A percentile compares a stretch with the other conserved stretches of the same genome.
Conservation (phyloP, 2,888 invertebrate genomes). For the Phlogophora meticulosa region DNA sequence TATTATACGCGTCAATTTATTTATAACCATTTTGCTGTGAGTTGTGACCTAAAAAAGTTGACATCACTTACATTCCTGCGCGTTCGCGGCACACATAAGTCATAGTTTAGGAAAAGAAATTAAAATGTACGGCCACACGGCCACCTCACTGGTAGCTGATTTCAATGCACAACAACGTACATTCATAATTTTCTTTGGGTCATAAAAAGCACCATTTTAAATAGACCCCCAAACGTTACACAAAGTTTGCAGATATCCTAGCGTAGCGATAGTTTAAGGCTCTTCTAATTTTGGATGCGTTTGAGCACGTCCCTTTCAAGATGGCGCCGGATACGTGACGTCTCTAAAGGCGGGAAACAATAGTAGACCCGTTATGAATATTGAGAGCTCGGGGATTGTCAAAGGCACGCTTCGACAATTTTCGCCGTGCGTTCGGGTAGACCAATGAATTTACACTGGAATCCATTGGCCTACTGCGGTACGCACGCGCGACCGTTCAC, state of each 20-base stretch:
- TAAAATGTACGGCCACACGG: conserved; percentile 74
- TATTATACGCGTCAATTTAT: conserved; percentile 55
- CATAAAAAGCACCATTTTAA: conserved; percentile 80
- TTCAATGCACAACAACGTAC: conserved; percentile 78
- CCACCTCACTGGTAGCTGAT: conserved; percentile 77
- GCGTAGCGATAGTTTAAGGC: conserved; percentile 69
- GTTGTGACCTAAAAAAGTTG: conserved; percentile 59
- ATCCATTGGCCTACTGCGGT: conserved; percentile 78
- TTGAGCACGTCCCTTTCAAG: conserved; percentile 85
- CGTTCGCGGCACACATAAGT: conserved; percentile 74
- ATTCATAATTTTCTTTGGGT: conserved; percentile 89
- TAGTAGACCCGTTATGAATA: conserved; percentile 87
- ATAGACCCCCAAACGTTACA: conserved; percentile 73
- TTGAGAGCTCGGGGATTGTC: conserved; percentile 83
- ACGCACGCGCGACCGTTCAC: conserved; percentile 69
- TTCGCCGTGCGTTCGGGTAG: conserved; percentile 76
- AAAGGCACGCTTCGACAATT: conserved; percentile 79
- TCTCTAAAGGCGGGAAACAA: conserved; percentile 86
- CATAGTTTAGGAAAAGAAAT: conserved; percentile 73
- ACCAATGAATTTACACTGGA: conserved; percentile 75
- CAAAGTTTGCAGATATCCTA: conserved; percentile 56
- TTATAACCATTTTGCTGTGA: conserved; percentile 56
- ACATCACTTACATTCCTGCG: conserved; percentile 70
- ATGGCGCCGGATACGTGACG: conserved; percentile 89
- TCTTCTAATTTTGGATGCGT: conserved; percentile 79